Conservation (phyloP, 1,140 invertebrate species). For the Polypedilum pembai region DNA sequence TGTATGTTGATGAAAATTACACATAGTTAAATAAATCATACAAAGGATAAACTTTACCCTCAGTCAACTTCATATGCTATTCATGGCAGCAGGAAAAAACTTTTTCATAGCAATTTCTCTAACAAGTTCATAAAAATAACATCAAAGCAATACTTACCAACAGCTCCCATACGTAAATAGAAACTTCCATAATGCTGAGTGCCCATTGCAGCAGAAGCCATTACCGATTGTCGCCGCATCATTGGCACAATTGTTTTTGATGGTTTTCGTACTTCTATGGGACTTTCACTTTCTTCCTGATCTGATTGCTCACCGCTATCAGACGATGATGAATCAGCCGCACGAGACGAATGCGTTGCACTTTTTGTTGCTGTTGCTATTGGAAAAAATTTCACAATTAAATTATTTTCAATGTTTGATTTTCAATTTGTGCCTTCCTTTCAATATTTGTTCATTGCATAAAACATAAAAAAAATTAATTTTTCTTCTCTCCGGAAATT, state of each 20-base stretch:
- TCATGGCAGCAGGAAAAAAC: neutral
- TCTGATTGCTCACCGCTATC: slow-evolving; percentile 49
- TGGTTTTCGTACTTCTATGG: slow-evolving; percentile 45
- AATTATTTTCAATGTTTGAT: neutral
- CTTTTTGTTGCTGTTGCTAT: slow-evolving; percentile 38
- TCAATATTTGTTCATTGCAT: neutral
- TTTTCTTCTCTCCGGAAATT: neutral
- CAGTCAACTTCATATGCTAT: neutral
- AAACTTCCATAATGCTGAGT: slow-evolving; percentile 82
- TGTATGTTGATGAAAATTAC: no score
- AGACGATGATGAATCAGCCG: slow-evolving; percentile 33
- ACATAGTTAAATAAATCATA: neutral
- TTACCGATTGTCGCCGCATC: slow-evolving; percentile 43
- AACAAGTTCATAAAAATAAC: neutral
- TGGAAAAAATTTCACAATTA: neutral
- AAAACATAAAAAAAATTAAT: neutral
- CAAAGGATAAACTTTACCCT: no score
- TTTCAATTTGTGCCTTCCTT: neutral
- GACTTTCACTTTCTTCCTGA: slow-evolving; percentile 44
- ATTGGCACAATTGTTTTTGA: slow-evolving; percentile 37
- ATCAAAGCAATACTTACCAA: slow-evolving; percentile 53
- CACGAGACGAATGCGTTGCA: slow-evolving; percentile 33
- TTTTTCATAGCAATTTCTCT: neutral
- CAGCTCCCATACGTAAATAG: slow-evolving; percentile 86
- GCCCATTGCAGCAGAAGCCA: slow-evolving; percentile 42